Percentiles rank a stretch among this genome's conserved stretches.
Conservation (phyloP, 2,113 vertebrate genomes). For the Scopus umbretta region DNA sequence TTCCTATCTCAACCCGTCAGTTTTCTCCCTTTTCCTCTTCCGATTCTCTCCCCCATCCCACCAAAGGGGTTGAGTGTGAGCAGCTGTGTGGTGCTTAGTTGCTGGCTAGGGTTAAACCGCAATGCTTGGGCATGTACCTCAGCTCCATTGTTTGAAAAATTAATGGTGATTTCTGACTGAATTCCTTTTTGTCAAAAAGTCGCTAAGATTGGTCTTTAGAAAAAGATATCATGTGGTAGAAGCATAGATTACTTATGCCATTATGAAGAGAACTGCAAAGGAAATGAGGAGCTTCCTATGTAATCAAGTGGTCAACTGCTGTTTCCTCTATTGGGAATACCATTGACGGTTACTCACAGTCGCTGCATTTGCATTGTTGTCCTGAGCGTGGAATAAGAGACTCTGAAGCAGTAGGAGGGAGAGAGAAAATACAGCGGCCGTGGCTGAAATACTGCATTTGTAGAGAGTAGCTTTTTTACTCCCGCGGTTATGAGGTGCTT, state of each 20-base stretch:
- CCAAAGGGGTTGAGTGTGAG: too few species aligned
- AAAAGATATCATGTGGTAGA: too few species aligned
- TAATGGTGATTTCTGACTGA: neutral
- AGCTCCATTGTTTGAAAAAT: neutral
- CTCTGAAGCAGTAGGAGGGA: neutral
- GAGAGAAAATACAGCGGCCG: neutral
- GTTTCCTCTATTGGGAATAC: conserved; percentile 9
- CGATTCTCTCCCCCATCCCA: too few species aligned
- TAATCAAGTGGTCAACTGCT: conserved; percentile 37
- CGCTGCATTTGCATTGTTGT: neutral
- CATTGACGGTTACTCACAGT: neutral
- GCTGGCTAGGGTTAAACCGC: too few species aligned
- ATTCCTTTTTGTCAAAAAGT: neutral
- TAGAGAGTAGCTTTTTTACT: neutral
- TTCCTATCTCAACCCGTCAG: too few species aligned
- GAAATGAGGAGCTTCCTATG: conserved; percentile 64
- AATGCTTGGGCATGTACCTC: neutral
- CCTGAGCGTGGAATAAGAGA: neutral
- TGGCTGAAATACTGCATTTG: neutral
- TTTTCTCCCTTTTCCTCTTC: too few species aligned
- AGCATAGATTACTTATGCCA: neutral
- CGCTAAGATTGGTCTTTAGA: neutral
- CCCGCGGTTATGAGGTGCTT: neutral
- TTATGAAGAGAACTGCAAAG: conserved; percentile 28
- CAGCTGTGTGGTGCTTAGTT: too few species aligned